These are phyloP conservation scores for Odiellus spinosus DNA, from an alignment of 2,888 invertebrate genomes.

Conservation along the genomic window DNA sequence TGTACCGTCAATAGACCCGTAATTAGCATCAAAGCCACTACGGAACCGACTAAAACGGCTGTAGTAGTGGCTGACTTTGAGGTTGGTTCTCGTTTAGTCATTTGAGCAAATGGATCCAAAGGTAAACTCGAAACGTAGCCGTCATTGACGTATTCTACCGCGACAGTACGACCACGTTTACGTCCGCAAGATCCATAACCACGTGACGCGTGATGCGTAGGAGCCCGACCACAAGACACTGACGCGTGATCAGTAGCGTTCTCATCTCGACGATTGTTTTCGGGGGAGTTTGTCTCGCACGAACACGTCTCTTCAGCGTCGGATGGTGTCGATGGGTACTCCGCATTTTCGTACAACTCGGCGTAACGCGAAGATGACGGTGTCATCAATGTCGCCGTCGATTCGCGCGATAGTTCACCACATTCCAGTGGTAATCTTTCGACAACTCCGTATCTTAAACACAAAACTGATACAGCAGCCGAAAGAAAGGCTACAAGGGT, in stretches of 20 bases:
- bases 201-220: constrained; percentile 10
- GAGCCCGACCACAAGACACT: neutral
- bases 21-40: constrained; percentile 14
- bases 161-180: constrained; percentile 3
- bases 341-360: neutral
- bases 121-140: constrained; percentile 1
- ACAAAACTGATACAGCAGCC: constrained; percentile 13
- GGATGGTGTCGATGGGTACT: neutral
- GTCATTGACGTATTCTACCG: constrained; percentile 11
- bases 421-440: constrained; percentile 3
- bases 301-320: neutral
- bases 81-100: constrained; percentile 12
- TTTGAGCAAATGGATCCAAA: constrained; percentile 13
- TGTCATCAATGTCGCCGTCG: constrained; percentile 2
- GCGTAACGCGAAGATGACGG: neutral
- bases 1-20: constrained; percentile 16
- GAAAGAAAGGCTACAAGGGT: constrained; percentile 11
- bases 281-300: neutral
- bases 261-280: neutral
- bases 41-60: constrained; percentile 10
- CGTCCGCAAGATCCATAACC: constrained; percentile 1
- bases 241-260: neutral
- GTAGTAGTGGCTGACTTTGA: constrained; percentile 10
- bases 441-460: constrained; percentile 10
- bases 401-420: constrained; percentile 12